phyloP scores from a whole-genome alignment of 2,888 invertebrate species.

The Tetragonula carbonaria region DNA sequence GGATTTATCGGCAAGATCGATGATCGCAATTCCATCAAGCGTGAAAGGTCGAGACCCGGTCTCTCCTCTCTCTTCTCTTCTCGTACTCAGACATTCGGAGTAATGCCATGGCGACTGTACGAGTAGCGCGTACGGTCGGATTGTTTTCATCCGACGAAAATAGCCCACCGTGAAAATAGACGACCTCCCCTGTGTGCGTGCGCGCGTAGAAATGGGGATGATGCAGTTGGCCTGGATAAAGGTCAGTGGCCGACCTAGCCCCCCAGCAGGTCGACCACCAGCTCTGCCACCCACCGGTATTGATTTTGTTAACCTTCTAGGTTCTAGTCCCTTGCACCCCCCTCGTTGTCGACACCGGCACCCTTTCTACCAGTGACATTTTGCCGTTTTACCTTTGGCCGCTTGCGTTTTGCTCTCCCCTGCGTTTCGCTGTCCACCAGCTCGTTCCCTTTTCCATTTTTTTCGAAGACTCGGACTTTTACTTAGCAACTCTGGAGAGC shows the following conservation, averaged over 20 bases:
- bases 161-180: conserved; percentile 74
- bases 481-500: too few relatives aligned
- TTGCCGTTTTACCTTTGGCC: conserved; percentile 39
- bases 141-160: conserved; percentile 71
- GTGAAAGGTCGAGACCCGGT: conserved; percentile 24
- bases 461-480: background rate
- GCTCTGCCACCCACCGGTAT: conserved; percentile 73
- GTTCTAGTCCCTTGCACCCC: conserved; percentile 64
- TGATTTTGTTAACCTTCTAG: conserved; percentile 80
- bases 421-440: background rate
- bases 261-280: conserved; percentile 70
- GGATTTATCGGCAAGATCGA: conserved; percentile 16
- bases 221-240: conserved; percentile 82
- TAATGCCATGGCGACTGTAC: conserved; percentile 7
- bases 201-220: conserved; percentile 77
- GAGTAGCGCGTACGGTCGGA: conserved; percentile 36
- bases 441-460: background rate
- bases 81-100: conserved; percentile 12
- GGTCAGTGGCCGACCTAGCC: conserved; percentile 82
- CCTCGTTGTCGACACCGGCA: conserved; percentile 27
- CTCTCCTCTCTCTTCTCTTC: conserved; percentile 12
- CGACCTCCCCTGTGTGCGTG: conserved; percentile 53
- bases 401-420: conserved; percentile 12
- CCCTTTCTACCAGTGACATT: conserved; percentile 50
- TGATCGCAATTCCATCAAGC: conserved; percentile 25